Evolutionary conservation across 2,113 vertebrate species (phyloP).

Genomic region (Pituophis catenifer): DNA sequence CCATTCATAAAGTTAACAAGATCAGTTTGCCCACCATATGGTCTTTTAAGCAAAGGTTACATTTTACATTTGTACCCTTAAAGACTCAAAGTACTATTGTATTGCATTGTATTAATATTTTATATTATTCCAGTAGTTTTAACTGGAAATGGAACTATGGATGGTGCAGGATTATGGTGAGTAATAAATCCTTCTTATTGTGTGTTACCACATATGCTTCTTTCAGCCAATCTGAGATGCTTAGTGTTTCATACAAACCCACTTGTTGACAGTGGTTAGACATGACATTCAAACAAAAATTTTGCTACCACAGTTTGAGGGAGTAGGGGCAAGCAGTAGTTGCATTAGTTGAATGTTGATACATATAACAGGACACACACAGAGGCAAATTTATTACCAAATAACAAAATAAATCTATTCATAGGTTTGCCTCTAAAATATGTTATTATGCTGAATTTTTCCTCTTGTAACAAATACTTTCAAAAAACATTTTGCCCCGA

Average conservation of each 20-base stretch:
- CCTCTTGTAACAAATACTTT: background rate
- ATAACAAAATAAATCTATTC: background rate
- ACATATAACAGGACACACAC: background rate
- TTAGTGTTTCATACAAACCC: background rate
- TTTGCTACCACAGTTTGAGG: background rate
- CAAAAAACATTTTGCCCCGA: background rate
- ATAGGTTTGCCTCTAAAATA: background rate
- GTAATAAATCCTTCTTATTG: background rate
- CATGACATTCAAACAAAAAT: background rate
- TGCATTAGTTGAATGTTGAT: background rate
- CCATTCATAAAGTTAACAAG: background rate
- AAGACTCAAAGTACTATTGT: background rate
- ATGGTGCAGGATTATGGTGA: background rate
- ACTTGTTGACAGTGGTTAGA: background rate
- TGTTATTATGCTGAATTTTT: background rate
- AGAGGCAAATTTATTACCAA: background rate
- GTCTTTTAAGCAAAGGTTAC: background rate
- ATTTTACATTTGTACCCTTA: background rate
- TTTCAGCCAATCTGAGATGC: background rate
- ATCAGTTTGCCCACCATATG: background rate
- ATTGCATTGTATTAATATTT: background rate
- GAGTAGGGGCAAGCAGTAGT: background rate
- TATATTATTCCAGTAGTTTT: background rate
- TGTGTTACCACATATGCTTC: background rate
- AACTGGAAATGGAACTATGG: background rate